Percentiles rank a stretch among this genome's conserved stretches.
phyloP scores from a whole-genome alignment of 2,888 invertebrate species.

The Octodonta nipae region DNA sequence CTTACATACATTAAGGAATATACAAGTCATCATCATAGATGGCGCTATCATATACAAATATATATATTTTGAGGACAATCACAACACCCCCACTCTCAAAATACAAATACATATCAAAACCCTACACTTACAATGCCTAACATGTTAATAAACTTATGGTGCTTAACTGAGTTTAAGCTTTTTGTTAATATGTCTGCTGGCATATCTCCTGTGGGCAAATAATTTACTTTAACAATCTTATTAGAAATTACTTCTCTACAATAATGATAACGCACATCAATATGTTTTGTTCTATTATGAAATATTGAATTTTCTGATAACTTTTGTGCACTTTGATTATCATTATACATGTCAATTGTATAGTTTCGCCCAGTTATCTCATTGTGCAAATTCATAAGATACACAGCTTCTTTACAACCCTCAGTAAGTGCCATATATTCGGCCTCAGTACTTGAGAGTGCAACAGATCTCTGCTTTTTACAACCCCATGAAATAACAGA shows the following conservation, averaged over 20 bases:
- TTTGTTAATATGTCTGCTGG: slow-evolving; percentile 5
- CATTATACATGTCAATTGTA: slow-evolving; percentile 9
- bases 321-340: slow-evolving; percentile 11
- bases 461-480: slow-evolving; percentile 23
- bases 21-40: too few relatives aligned
- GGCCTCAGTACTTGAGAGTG: slow-evolving; percentile 18
- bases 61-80: too few relatives aligned
- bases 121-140: background rate
- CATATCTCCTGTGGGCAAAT: slow-evolving; percentile 3
- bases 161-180: slow-evolving; percentile 1
- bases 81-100: too few relatives aligned
- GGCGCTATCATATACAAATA: too few relatives aligned
- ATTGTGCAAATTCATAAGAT: slow-evolving; percentile 7
- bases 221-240: slow-evolving; percentile 5
- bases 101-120: too few relatives aligned
- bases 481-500: slow-evolving; percentile 21
- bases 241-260: slow-evolving; percentile 6
- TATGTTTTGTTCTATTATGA: slow-evolving; percentile 10
- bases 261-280: slow-evolving; percentile 9
- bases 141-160: background rate
- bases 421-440: slow-evolving; percentile 23
- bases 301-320: slow-evolving; percentile 6
- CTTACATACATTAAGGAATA: too few relatives aligned
- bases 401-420: slow-evolving; percentile 16
- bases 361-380: slow-evolving; percentile 4